Percentiles rank a stretch among this genome's conserved stretches.
phyloP scores from a whole-genome alignment of 1,140 invertebrate genomes.

The Homarus americanus region DNA sequence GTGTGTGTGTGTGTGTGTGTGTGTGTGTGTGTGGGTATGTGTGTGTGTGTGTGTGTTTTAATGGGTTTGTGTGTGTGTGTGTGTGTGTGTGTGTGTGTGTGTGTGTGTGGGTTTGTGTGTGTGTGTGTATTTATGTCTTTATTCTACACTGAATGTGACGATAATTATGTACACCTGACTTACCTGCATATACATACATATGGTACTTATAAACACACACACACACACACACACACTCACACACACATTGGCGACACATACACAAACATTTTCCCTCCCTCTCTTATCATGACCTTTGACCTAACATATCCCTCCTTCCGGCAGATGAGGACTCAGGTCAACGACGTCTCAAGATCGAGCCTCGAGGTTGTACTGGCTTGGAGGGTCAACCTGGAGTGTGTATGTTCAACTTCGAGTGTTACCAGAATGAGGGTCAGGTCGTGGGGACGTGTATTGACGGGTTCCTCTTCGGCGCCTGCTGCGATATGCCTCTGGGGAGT shows the following conservation, averaged over 20 bases:
- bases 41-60: too few species aligned
- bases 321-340: slow-evolving; percentile 5
- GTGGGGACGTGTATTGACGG: slow-evolving; percentile 94
- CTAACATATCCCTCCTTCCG: background rate
- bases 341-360: slow-evolving; percentile 71
- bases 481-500: slow-evolving; percentile 78
- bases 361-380: slow-evolving; percentile 77
- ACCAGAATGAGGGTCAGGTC: slow-evolving; percentile 87
- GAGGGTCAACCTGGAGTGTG: slow-evolving; percentile 84
- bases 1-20: background rate
- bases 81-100: background rate
- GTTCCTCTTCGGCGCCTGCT: slow-evolving; percentile 94
- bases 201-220: background rate
- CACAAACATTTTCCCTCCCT: background rate
- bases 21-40: background rate
- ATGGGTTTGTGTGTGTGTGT: too few species aligned
- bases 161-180: background rate
- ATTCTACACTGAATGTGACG: background rate
- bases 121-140: background rate
- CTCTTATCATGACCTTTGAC: background rate
- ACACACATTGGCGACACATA: background rate
- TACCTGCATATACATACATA: background rate
- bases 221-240: background rate
- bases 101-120: too few species aligned
- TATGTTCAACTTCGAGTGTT: slow-evolving; percentile 96